These are phyloP conservation scores for Dolichopus griseipennis DNA, from an alignment of 2,888 invertebrate genomes.

Conservation along the genomic window DNA sequence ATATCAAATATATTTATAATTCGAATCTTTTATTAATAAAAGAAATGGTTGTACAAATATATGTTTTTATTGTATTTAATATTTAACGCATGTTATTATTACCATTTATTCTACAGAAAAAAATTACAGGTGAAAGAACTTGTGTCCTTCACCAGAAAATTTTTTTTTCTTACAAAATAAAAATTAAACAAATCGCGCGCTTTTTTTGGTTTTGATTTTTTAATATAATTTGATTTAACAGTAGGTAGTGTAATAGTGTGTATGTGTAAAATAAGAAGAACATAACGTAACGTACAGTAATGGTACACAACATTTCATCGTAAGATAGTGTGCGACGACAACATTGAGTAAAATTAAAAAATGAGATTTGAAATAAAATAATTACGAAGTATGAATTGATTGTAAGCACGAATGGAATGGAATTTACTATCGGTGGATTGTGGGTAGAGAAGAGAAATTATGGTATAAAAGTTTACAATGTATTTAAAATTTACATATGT, in stretches of 20 bases:
- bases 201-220: conserved; percentile 5
- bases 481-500: no score
- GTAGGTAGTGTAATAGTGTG: neutral
- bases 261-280: neutral
- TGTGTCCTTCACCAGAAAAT: conserved; percentile 22
- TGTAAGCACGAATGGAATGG: no score
- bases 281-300: neutral
- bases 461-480: no score
- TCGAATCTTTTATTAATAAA: no score
- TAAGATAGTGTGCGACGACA: no score
- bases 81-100: neutral
- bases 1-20: no score
- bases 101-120: neutral
- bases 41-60: no score
- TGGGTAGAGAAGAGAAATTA: no score
- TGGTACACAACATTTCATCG: no score
- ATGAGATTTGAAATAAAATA: neutral
- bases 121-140: conserved; percentile 24
- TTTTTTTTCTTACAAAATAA: neutral
- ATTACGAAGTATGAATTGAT: no score
- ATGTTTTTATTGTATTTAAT: no score
- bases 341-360: neutral
- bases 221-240: neutral
- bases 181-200: conserved; percentile 8
- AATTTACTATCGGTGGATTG: no score